phyloP scores from a whole-genome alignment of 2,797 vertebrate species.

The Monodelphis domestica region DNA sequence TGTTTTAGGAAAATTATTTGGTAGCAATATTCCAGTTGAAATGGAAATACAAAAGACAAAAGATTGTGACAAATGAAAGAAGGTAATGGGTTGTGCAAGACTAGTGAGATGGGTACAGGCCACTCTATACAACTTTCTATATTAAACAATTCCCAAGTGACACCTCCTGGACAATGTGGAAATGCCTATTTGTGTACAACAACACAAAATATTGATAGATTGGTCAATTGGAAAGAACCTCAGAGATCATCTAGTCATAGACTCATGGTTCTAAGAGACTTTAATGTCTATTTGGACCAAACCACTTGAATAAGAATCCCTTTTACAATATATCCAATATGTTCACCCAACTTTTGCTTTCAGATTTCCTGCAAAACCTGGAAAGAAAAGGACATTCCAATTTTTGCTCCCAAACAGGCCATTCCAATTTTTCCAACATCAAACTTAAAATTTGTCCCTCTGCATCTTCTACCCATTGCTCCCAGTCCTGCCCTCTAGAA shows the following conservation, averaged over 20 bases:
- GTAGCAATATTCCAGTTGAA: not conserved
- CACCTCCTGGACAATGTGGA: not conserved
- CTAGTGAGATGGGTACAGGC: not conserved
- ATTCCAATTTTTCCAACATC: not conserved
- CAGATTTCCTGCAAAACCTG: too few relatives aligned
- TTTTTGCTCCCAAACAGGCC: not conserved
- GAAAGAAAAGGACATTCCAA: not conserved
- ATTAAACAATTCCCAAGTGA: not conserved
- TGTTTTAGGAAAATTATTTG: not conserved
- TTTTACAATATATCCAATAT: not conserved
- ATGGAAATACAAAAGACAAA: not conserved
- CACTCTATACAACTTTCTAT: not conserved
- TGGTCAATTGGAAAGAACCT: not conserved
- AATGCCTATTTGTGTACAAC: not conserved
- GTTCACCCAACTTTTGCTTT: not conserved
- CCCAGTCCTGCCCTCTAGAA: not conserved
- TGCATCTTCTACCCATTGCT: not conserved
- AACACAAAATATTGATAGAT: not conserved
- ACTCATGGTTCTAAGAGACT: not conserved
- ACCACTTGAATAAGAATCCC: not conserved
- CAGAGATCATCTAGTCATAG: not conserved
- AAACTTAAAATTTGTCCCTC: not conserved
- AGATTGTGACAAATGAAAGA: not conserved
- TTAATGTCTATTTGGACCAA: not conserved
- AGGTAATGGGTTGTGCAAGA: not conserved